phyloP scores from a whole-genome alignment of 2,797 vertebrate genomes.

The Cynodonichthys magdalenae region DNA sequence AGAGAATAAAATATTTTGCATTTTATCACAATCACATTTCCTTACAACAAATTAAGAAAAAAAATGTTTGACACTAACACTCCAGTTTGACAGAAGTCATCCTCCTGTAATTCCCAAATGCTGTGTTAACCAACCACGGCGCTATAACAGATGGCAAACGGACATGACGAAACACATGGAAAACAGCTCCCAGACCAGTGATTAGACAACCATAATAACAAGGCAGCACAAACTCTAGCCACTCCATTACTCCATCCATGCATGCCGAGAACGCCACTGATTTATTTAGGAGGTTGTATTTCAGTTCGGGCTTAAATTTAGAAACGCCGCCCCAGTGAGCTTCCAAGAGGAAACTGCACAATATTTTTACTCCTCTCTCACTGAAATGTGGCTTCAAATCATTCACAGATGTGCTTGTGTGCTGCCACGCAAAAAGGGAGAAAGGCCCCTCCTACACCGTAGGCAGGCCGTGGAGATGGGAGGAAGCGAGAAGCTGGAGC shows the following conservation, averaged over 20 bases:
- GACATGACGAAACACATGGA: constrained; percentile 52
- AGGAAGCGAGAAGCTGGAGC: constrained; percentile 52
- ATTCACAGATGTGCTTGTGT: constrained; percentile 72
- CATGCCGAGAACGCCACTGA: constrained; percentile 29
- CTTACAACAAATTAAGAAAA: constrained; percentile 1
- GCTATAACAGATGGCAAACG: constrained; percentile 8
- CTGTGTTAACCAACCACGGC: constrained; percentile 34
- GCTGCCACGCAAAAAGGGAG: constrained; percentile 51
- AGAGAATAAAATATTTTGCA: neutral
- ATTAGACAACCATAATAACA: constrained; percentile 66
- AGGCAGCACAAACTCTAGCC: constrained; percentile 52
- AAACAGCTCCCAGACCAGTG: constrained; percentile 40
- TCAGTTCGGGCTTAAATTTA: constrained; percentile 62
- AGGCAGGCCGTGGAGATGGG: constrained; percentile 51
- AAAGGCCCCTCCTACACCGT: constrained; percentile 44
- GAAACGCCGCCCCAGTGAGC: constrained; percentile 33
- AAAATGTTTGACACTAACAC: constrained; percentile 19
- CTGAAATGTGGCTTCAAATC: constrained; percentile 64
- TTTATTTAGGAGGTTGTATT: constrained; percentile 61
- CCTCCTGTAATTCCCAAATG: constrained; percentile 23
- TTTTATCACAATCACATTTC: constrained; percentile 21
- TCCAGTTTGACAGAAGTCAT: constrained; percentile 12
- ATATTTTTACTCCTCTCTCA: constrained; percentile 47
- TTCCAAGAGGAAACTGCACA: constrained; percentile 34
- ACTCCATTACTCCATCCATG: constrained; percentile 43